Base-by-base conservation (phyloP, 2,797 vertebrate species). In the Cyprinodon diabolis region DNA sequence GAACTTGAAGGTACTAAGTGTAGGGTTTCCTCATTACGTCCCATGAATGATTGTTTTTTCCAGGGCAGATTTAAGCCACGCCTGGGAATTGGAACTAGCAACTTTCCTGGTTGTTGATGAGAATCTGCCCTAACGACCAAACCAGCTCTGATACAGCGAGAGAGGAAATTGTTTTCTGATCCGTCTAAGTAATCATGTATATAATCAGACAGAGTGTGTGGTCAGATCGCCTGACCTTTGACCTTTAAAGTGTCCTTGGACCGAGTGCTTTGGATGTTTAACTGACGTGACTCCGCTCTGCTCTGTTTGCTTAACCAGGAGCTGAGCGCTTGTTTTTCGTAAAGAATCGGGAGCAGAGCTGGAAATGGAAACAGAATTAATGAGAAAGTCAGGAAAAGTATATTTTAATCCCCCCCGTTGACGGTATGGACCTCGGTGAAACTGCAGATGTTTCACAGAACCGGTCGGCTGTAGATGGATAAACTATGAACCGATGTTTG, bases 1-100 rank as follows among this genome's bases (percentile, higher is more conserved):
- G 68, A 85, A 81, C 79, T 79, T 84, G 35, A 86, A 81, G 92
- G 89, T 91, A 89, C 82, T 91, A 80, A 21, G 84, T 86, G 89
- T 90, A 87, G 89, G 88, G 78, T 85, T 91, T 84, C 82, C 76
- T 69, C 0, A 66, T 70, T 79, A 51, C 52, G 47, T 25, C 68
- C 30, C 35, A 45, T 13, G 23, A 72, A 72, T 51, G n/a, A 73
- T 71, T 10, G 25, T 60, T 62, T 21, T 65, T 48, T 79, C 58
- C 49, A 58, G 56, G 48, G 3, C 65, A 23, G 67, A 62, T 49
- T 19, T 48, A 56, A 48, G 66, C 17, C 9, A 19, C 17, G 30
- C 68, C 48, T 25, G 25, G 30, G 45, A 25, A n/a, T 30, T 69
- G 57, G 35, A 60, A 58, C 10, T 60, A 51, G 21, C 45, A 21